phyloP scores from a whole-genome alignment of 2,113 vertebrate genomes.

The Mesoclemmys tuberculata region DNA sequence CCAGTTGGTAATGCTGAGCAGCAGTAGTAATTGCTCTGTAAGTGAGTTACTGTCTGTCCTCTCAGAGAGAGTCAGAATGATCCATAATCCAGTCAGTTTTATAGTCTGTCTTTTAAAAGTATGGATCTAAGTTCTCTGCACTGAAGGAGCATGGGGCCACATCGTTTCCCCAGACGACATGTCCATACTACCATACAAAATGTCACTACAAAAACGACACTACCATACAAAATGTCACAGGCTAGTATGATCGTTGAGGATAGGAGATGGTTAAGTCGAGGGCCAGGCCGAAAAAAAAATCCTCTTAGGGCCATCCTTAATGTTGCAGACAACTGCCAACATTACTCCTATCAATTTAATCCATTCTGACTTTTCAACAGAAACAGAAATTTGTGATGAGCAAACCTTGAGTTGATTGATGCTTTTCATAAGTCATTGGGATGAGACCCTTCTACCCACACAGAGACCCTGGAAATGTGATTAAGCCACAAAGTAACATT shows the following conservation, averaged over 20 bases:
- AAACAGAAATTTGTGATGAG: neutral
- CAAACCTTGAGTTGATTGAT: neutral
- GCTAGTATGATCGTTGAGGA: neutral
- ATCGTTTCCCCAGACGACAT: neutral
- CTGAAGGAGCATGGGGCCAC: neutral
- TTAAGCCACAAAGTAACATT: neutral
- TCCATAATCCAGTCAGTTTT: neutral
- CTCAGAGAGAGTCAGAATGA: neutral
- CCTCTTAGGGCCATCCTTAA: neutral
- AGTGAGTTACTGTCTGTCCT: neutral
- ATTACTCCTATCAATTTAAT: neutral
- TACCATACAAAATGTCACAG: neutral
- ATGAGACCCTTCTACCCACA: neutral
- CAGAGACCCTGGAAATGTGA: neutral
- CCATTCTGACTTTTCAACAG: neutral
- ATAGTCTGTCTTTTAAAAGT: neutral
- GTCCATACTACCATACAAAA: neutral
- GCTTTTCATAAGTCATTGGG: neutral
- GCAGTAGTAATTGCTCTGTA: too few species aligned
- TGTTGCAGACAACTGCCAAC: neutral
- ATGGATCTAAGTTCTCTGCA: neutral
- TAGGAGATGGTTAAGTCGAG: neutral
- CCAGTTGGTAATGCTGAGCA: neutral
- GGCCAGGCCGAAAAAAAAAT: rapidly evolving
- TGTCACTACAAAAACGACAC: too few species aligned